Evolutionary conservation across 2,888 invertebrate species (phyloP), one percentile per base, ranked within the genome.

Genomic region (Cephonodes hylas): DNA sequence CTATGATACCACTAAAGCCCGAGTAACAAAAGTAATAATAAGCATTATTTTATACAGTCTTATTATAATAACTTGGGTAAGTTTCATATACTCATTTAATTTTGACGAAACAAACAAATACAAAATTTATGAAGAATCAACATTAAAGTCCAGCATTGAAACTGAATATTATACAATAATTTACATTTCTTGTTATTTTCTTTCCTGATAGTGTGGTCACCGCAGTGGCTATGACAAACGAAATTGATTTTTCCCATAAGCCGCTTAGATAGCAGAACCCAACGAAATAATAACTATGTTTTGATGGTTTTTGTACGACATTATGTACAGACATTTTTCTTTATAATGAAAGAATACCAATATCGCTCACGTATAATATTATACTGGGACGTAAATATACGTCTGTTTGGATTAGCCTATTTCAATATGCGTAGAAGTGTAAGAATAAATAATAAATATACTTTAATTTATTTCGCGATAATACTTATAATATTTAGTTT

Each of bases 201-300:
- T 42, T 22, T 38, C 8, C 20, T 10, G 22, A n/a, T 38, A 18
- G 2, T 25, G 22, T 63, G 77, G 86, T 76, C 74, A 72, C 81
- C 79, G 77, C 75, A 80, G 64, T 60, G 70, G 70, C 65, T 69
- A 77, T 76, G 76, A 80, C 80, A 82, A 83, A 85, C 78, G 76
- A 82, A 87, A 88, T 85, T 80, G 85, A 86, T 88, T 88, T 87
- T 86, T 85, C 83, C 75, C 74, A 82, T 89, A 89, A 89, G 88
- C 86, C 76, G 86, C 88, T 89, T 86, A 88, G 81, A 83, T 77
- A 81, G 71, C 66, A 68, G 73, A 74, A 72, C 75, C 69, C 65
- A 71, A 70, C 69, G 71, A 81, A 82, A 83, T 86, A 85, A 83
- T 83, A 86, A 81, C 80, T 68, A 71, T 75, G 73, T 75, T 76